These are phyloP conservation scores for Baccha elongata DNA, from an alignment of 2,888 invertebrate species.

Conservation along the genomic window DNA sequence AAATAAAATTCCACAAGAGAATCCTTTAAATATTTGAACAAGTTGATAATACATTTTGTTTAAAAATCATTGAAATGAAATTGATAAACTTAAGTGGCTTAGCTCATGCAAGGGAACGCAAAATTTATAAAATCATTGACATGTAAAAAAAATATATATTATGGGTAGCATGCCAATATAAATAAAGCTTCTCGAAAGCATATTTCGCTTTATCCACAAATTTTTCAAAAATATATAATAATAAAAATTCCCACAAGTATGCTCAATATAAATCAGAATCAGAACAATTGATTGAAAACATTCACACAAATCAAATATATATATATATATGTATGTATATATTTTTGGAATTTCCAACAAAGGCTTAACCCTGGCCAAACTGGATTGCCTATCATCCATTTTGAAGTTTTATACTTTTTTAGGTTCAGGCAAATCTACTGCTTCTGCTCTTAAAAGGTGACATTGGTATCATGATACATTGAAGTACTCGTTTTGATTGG, in stretches of 20 bases:
- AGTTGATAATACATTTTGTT: background rate
- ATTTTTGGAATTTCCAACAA: background rate
- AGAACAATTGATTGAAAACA: constrained; percentile 15
- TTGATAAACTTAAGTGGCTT: constrained; percentile 18
- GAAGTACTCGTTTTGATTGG: constrained; percentile 66
- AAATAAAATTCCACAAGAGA: background rate
- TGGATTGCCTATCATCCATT: constrained; percentile 25
- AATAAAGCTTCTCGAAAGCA: background rate
- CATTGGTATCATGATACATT: constrained; percentile 63
- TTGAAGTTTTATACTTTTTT: constrained; percentile 21
- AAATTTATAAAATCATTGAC: background rate
- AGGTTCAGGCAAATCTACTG: constrained; percentile 13
- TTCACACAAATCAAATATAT: constrained; percentile 44
- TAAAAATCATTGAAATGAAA: constrained; percentile 12
- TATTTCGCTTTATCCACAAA: background rate
- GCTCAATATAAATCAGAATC: background rate
- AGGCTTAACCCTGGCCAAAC: constrained; percentile 17
- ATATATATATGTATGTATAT: background rate
- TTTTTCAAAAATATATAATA: background rate
- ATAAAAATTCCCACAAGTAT: background rate
- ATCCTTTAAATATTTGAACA: background rate
- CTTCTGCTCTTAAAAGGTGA: constrained; percentile 23
- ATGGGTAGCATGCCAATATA: background rate
- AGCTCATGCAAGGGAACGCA: background rate
- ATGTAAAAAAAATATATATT: background rate